Conservation (phyloP, 2,797 vertebrate species). For the Halcyon chelicuti region DNA sequence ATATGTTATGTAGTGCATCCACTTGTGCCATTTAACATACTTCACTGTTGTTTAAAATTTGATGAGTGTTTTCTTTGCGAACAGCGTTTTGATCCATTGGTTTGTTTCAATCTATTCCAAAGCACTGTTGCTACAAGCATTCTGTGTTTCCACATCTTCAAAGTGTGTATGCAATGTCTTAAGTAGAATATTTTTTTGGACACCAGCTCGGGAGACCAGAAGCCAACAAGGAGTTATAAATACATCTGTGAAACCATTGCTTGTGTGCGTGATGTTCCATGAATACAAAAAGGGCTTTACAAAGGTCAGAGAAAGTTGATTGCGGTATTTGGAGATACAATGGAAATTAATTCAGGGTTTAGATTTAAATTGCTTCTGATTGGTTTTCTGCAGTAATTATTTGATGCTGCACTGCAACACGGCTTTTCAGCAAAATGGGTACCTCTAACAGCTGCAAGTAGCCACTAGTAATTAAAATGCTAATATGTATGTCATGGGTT, state of each 20-base stretch:
- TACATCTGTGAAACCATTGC: background rate
- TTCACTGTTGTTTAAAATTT: background rate
- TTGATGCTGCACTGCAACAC: background rate
- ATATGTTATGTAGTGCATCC: background rate
- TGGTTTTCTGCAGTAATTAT: background rate
- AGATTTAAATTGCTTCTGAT: background rate
- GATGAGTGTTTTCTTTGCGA: background rate
- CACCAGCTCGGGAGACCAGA: background rate
- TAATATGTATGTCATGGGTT: background rate
- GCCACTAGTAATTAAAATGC: constrained; percentile 24
- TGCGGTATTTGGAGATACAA: background rate
- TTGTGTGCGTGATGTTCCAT: background rate
- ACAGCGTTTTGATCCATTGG: background rate
- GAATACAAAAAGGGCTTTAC: background rate
- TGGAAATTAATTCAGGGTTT: constrained; percentile 24
- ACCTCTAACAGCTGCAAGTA: background rate
- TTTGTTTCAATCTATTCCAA: background rate
- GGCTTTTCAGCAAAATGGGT: background rate
- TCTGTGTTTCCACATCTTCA: background rate
- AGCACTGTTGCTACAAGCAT: background rate
- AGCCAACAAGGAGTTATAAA: background rate
- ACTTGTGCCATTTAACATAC: background rate
- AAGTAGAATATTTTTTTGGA: background rate
- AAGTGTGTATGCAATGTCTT: background rate
- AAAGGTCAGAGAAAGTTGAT: constrained; percentile 34